Percentiles rank a stretch among this genome's conserved stretches.
Conservation (phyloP, 2,888 invertebrate species). For the Kryphioiulus occultus region DNA sequence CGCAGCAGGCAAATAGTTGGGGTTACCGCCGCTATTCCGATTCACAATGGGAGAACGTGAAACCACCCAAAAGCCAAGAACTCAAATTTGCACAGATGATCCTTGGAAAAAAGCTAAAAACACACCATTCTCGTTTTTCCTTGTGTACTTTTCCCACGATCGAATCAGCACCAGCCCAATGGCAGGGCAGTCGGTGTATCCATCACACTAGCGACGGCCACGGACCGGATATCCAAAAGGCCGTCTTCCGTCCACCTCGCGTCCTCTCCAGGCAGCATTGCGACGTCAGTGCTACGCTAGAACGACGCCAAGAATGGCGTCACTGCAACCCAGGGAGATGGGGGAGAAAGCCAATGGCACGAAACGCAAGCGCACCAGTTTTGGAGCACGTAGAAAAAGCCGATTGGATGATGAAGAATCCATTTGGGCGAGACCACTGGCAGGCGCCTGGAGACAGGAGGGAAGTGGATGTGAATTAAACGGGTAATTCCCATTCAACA, state of each 20-base stretch:
- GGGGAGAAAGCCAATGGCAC: neutral
- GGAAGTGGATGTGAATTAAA: neutral
- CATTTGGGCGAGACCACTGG: constrained; percentile 20
- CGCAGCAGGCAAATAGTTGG: too few relatives aligned
- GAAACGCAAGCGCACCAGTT: constrained; percentile 4
- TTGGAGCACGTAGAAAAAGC: neutral
- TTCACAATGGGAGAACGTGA: neutral
- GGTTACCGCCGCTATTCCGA: neutral
- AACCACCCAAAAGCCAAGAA: neutral
- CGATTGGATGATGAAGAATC: neutral
- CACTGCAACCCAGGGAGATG: constrained; percentile 35
- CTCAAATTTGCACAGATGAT: constrained; percentile 8
- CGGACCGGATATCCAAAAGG: neutral
- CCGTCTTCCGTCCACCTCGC: neutral
- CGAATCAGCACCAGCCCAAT: neutral
- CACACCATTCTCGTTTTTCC: neutral
- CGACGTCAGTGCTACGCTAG: too few relatives aligned
- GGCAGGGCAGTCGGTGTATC: too few relatives aligned
- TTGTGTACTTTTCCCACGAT: neutral
- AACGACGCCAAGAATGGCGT: neutral
- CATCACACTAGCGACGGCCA: neutral
- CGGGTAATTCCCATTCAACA: neutral
- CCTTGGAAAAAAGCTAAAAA: neutral
- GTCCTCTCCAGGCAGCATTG: neutral
- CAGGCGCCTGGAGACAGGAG: neutral